Evolutionary conservation across 2,797 vertebrate genomes (phyloP).

Genomic region (Notolepis coatsorum): DNA sequence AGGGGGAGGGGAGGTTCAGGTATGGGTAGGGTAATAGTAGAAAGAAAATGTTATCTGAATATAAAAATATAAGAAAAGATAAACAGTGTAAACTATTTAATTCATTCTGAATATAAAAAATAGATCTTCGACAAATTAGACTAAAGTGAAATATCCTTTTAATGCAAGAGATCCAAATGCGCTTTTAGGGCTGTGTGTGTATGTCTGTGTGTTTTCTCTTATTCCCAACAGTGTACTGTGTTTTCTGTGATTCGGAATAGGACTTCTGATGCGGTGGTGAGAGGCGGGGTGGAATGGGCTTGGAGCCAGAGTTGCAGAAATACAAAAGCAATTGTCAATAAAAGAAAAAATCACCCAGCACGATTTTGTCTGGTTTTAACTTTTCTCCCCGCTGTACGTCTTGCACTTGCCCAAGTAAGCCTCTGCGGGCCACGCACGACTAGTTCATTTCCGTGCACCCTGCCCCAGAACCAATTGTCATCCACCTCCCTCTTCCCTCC

Average conservation of each 20-base stretch:
- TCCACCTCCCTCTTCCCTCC: constrained; percentile 44
- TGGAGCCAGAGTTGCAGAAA: constrained; percentile 26
- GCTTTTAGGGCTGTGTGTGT: constrained; percentile 27
- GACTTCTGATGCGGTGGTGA: constrained; percentile 18
- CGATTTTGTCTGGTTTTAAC: constrained; percentile 21
- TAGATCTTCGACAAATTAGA: too few relatives aligned
- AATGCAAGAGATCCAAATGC: constrained; percentile 28
- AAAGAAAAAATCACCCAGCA: constrained; percentile 25
- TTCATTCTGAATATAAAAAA: too few relatives aligned
- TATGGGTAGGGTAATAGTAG: too few relatives aligned
- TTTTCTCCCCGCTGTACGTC: constrained; percentile 10
- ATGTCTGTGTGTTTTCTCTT: constrained; percentile 12
- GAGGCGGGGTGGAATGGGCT: constrained; percentile 7
- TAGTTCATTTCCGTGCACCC: constrained; percentile 66
- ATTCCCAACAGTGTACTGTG: constrained; percentile 31
- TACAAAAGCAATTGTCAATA: constrained; percentile 32
- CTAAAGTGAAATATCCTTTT: too few relatives aligned
- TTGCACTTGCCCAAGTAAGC: constrained; percentile 15
- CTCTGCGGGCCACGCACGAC: constrained; percentile 57
- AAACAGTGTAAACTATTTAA: too few relatives aligned
- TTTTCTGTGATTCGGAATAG: constrained; percentile 45
- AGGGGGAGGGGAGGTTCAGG: too few relatives aligned
- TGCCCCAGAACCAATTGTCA: constrained; percentile 62
- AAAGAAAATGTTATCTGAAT: too few relatives aligned
- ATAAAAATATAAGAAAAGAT: too few relatives aligned